Evolutionary conservation across 2,797 vertebrate species (phyloP), one percentile per base, ranked within the genome.

Genomic region (Tokudaia tokunoshimensis): DNA sequence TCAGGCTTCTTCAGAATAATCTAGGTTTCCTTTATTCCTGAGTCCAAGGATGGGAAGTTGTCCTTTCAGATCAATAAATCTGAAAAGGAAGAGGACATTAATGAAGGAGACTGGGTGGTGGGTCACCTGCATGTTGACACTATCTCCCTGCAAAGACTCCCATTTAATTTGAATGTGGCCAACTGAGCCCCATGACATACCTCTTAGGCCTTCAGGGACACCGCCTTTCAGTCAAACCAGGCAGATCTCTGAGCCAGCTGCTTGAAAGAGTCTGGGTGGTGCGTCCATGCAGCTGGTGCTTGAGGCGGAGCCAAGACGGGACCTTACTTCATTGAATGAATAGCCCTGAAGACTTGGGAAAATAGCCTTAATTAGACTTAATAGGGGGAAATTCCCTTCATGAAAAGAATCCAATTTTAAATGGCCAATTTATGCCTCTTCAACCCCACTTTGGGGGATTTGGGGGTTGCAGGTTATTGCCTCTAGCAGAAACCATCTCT

Each of bases 341-440:
- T 79, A 93, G 41, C 37, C 61, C 89, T 14, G 76, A 61, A 78
- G 80, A 85, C 72, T 89, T 95, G 84, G 83, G 93, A 76, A 95
- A 95, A 97, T 90, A 81, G 89, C 5, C 72, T 90, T 96, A 94
- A 97, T 96, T 97, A 88, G 65, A 78, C 76, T 93, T 95, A 93
- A 94, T 93, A 96, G 74, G 0, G 12, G 87, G 94, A 95, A 96
- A 88, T 96, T 93, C 63, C 61, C 93, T 93, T 94, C 82, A 89
- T 94, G 11, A 76, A 92, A 95, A 67, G 91, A 89, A 76, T 89
- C 41, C 3, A 80, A 78, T 95, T 93, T 94, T 72, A 95, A 94
- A 94, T 85, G 74, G 57, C 96, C 81, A 89, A 26, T 93, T 90
- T 87, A 80, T 97, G 29, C 84, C 63, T 93, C 90, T 94, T 11